A percentile compares a stretch with the other conserved stretches of the same genome.
These are phyloP conservation scores for Sebastes fasciatus DNA, from an alignment of 2,113 vertebrate genomes.

Conservation along the genomic window DNA sequence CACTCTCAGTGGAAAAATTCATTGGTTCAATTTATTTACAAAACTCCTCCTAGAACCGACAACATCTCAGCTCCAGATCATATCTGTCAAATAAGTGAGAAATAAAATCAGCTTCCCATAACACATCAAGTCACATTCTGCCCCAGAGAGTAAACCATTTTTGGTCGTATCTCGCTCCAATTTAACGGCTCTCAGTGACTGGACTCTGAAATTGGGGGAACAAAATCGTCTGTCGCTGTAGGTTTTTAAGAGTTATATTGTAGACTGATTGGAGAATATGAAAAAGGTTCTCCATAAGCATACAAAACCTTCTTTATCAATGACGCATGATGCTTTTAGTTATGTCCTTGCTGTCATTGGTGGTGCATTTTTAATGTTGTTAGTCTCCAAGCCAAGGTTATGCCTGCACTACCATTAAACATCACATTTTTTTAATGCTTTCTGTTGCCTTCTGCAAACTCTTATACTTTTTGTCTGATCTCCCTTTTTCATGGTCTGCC, in stretches of 20 bases:
- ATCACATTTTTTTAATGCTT: background rate
- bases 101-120: constrained; percentile 28
- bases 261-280: background rate
- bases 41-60: background rate
- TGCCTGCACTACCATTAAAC: background rate
- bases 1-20: constrained; percentile 16
- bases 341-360: background rate
- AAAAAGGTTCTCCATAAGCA: background rate
- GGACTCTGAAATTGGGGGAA: background rate
- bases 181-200: background rate
- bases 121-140: background rate
- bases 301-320: background rate
- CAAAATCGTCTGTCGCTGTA: background rate
- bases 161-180: background rate
- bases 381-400: background rate
- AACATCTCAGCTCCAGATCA: constrained; percentile 9
- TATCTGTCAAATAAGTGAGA: constrained; percentile 18
- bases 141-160: constrained; percentile 6
- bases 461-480: background rate
- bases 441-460: background rate
- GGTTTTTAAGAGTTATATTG: background rate
- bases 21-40: constrained; percentile 20
- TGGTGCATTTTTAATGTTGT: background rate
- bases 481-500: background rate
- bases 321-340: background rate